Conservation (phyloP, 2,888 invertebrate species). For the Aproaerema taeniolella region DNA sequence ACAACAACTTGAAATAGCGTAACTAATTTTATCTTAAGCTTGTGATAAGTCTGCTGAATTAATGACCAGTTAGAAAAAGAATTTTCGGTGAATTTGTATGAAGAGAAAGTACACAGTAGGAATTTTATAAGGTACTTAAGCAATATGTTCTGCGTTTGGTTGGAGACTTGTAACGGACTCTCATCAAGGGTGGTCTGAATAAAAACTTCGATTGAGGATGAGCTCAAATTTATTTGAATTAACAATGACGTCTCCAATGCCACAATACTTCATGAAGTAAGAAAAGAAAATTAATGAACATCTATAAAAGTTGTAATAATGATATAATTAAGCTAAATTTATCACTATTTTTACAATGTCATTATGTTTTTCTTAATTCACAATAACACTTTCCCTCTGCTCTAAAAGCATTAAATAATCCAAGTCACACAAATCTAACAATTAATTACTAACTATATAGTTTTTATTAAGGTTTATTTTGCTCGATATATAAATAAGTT, state of each 20-base stretch:
- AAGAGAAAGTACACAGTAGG: too few species aligned
- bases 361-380: conserved; percentile 75
- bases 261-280: conserved; percentile 76
- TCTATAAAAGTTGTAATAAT: conserved; percentile 78
- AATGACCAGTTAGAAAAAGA: conserved; percentile 5
- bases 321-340: conserved; percentile 76
- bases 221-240: conserved; percentile 77
- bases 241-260: conserved; percentile 76
- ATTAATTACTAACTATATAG: conserved; percentile 75
- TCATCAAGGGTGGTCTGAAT: conserved; percentile 39
- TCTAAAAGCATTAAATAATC: conserved; percentile 76
- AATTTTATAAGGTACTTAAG: neutral
- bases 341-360: conserved; percentile 77
- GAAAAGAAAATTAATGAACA: conserved; percentile 75
- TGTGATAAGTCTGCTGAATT: conserved; percentile 12
- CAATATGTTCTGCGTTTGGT: too few species aligned
- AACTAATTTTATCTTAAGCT: conserved; percentile 9
- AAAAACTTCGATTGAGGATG: conserved; percentile 72
- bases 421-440: conserved; percentile 78
- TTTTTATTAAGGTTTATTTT: conserved; percentile 72
- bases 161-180: conserved; percentile 28
- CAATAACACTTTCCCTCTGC: conserved; percentile 74
- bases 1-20: conserved; percentile 2
- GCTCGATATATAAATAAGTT: conserved; percentile 75
- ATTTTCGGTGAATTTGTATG: conserved; percentile 5